phyloP scores from a whole-genome alignment of 1,140 invertebrate genomes.

The Penaeus japonicus region DNA sequence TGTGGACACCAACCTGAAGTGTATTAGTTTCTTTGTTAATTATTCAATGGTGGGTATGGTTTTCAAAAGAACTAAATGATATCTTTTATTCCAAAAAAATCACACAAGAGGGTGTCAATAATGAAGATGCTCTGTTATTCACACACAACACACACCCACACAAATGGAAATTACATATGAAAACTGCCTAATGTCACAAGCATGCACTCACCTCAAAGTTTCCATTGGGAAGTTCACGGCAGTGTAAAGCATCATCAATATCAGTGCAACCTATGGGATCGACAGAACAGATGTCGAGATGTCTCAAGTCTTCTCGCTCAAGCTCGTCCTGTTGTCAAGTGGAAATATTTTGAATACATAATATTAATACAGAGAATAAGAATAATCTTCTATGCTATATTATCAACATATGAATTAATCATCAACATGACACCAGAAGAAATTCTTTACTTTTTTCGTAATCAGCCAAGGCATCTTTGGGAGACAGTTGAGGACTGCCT shows the following conservation, averaged over 20 bases:
- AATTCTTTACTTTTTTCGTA: constrained; percentile 74
- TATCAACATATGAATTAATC: no score
- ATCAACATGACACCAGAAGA: not conserved
- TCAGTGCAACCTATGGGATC: constrained; percentile 99
- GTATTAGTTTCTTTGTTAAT: not conserved
- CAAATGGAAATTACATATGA: not conserved
- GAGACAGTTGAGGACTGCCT: constrained; percentile 90
- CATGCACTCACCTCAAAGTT: constrained; percentile 75
- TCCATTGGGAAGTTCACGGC: constrained; percentile 76
- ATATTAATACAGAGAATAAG: not conserved
- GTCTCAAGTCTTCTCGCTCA: constrained; percentile 82
- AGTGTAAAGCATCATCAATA: constrained; percentile 98
- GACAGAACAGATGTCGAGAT: constrained; percentile 91
- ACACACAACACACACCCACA: not conserved
- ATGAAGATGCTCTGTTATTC: no score
- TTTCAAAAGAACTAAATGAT: not conserved
- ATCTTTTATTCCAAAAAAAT: not conserved
- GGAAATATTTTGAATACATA: not conserved
- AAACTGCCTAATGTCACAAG: not conserved
- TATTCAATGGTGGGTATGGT: not conserved
- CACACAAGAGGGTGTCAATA: not conserved
- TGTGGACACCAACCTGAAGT: constrained; percentile 86
- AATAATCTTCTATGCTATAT: no score
- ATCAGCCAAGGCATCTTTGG: constrained; percentile 91
- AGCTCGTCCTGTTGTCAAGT: constrained; percentile 74